Conservation (phyloP, 2,888 invertebrate genomes). For the Campoplex nolae region DNA sequence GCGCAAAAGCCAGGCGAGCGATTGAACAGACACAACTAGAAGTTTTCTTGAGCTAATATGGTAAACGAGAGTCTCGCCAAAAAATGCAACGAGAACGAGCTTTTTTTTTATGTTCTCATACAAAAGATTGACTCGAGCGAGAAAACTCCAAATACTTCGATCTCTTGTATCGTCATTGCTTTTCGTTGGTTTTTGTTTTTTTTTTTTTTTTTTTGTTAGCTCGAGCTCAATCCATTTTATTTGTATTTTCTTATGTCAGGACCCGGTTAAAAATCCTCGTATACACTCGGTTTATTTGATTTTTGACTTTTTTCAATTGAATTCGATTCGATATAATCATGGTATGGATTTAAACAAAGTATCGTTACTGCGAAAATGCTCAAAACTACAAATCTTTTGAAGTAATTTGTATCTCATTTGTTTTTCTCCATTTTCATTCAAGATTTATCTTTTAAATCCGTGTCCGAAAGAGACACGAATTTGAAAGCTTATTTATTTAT, state of each 20-base stretch:
- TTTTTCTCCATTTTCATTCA: background rate
- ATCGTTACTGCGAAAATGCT: background rate
- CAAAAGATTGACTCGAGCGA: background rate
- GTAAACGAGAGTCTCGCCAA: slow-evolving; percentile 59
- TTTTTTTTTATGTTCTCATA: slow-evolving; percentile 9
- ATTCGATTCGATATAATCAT: background rate
- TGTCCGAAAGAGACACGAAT: slow-evolving; percentile 29
- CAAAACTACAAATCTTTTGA: background rate
- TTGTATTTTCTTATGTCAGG: slow-evolving; percentile 38
- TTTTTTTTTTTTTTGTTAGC: slow-evolving; percentile 27
- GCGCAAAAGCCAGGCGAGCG: slow-evolving; percentile 68
- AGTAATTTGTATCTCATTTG: background rate
- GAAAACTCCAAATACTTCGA: slow-evolving; percentile 18
- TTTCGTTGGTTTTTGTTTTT: slow-evolving; percentile 14
- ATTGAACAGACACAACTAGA: slow-evolving; percentile 56
- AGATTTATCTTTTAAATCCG: slow-evolving; percentile 20
- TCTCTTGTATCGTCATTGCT: slow-evolving; percentile 9
- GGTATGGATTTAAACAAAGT: background rate
- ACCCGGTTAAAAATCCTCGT: slow-evolving; percentile 42
- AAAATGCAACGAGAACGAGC: slow-evolving; percentile 22
- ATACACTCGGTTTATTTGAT: slow-evolving; percentile 45
- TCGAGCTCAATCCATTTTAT: background rate
- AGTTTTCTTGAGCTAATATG: slow-evolving; percentile 46
- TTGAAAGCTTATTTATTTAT: slow-evolving; percentile 45
- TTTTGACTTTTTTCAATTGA: slow-evolving; percentile 3